A percentile compares a stretch with the other conserved stretches of the same genome.
Conservation (phyloP, 2,113 vertebrate species). For the Menura novaehollandiae region DNA sequence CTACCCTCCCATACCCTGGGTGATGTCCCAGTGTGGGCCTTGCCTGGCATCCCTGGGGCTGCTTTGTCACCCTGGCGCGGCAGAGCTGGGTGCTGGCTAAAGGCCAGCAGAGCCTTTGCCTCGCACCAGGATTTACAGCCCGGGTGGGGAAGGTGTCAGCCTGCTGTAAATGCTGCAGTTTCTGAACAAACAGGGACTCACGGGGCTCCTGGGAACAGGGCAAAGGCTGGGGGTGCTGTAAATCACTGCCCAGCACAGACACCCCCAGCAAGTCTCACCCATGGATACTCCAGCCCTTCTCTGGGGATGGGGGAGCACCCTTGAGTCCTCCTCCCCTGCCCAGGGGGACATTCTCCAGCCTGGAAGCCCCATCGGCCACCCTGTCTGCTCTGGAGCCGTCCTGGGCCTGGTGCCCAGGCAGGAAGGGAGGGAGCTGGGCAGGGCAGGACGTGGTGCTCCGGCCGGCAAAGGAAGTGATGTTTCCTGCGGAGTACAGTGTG, state of each 20-base stretch:
- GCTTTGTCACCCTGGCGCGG: accelerated
- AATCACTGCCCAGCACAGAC: background rate
- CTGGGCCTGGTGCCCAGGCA: background rate
- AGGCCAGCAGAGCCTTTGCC: background rate
- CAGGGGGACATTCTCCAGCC: background rate
- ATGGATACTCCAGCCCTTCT: background rate
- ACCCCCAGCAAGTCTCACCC: background rate
- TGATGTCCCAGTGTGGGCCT: background rate
- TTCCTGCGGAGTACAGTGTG: background rate
- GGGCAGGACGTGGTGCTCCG: background rate
- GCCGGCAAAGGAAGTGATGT: background rate
- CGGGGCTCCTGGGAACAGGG: background rate
- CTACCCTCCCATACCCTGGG: background rate
- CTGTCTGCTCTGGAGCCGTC: accelerated
- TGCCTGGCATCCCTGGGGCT: background rate
- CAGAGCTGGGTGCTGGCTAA: background rate
- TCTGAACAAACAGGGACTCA: background rate
- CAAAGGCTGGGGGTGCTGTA: background rate
- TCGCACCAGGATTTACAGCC: background rate
- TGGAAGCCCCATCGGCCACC: background rate
- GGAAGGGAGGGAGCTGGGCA: conserved; percentile 43
- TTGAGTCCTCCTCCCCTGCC: background rate
- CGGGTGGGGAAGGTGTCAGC: background rate
- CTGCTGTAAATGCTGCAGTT: background rate
- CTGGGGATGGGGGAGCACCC: accelerated